Evolutionary conservation across 2,888 invertebrate species (phyloP), one percentile per base, ranked within the genome.

Genomic region (Drepana falcataria): DNA sequence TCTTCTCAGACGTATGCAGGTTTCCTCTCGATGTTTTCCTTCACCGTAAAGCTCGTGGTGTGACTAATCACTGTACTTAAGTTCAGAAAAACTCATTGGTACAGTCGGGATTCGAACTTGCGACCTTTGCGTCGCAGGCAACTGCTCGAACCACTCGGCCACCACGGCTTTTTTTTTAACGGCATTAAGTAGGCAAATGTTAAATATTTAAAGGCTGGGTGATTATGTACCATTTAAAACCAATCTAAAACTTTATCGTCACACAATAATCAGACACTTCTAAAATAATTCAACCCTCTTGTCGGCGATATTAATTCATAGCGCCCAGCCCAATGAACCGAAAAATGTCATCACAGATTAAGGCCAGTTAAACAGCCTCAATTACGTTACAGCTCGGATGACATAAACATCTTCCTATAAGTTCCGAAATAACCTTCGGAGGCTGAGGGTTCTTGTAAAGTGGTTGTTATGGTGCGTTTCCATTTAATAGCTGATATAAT

Each of bases 261-360:
- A 9, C 9, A 44, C 44, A 44, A 44, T 9, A 9, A 44, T 9
- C 6, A 44, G 9, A 9, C 37, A 5, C 2, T 9, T 9, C 6
- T 9, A 44, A 9, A 44, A 44, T 44, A 44, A 44, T 44, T 44
- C 44, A 9, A 9, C 44, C 44, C 44, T 44, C 9, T 9, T 3
- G 9, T 9, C 6, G 3, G 41, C 2, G 9, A 44, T 9, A 44
- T 9, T 44, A 44, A 44, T 44, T 44, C 9, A 2, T 2, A 3
- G 9, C 6, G 9, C 44, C 44, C 9, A 44, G 9, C 44, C 44
- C 69, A 66, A 69, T 73, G 63, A 60, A 65, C 59, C 63, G 66
- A 68, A 68, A 73, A 77, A 71, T 68, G 67, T 63, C 69, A 68
- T 64, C 59, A 63, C 59, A 62, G 65, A 73, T 77, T 76, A 75